Evolutionary conservation across 2,888 invertebrate genomes (phyloP).

Genomic region (Pseudococcus jackbeardsleyi): DNA sequence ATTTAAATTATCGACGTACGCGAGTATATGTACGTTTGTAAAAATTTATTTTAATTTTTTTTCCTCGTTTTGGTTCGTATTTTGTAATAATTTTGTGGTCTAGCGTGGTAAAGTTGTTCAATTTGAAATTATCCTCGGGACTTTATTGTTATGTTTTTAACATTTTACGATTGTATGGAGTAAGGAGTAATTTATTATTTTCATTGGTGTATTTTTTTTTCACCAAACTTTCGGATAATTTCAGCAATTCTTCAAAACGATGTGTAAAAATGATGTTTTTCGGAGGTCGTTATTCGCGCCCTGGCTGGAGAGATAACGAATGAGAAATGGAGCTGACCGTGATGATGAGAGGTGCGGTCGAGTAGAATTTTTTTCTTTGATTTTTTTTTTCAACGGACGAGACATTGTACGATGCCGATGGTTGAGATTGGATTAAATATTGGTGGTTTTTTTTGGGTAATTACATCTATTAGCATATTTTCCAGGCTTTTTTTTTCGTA

Average conservation of each 20-base stretch:
- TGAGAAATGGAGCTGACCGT: background rate
- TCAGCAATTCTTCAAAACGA: constrained; percentile 30
- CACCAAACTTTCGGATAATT: background rate
- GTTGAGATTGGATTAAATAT: background rate
- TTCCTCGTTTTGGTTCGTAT: constrained; percentile 55
- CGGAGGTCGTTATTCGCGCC: background rate
- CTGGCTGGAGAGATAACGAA: background rate
- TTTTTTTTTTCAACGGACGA: too few relatives aligned
- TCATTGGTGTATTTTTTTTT: constrained; percentile 8
- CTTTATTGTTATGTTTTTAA: constrained; percentile 51
- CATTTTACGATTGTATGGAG: constrained; percentile 49
- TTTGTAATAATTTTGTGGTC: constrained; percentile 53
- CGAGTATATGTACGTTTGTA: constrained; percentile 46
- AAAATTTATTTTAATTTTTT: constrained; percentile 60
- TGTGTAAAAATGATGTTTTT: constrained; percentile 36
- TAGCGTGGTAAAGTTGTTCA: constrained; percentile 53
- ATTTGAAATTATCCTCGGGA: constrained; percentile 60
- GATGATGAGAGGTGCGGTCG: background rate
- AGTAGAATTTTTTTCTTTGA: too few relatives aligned
- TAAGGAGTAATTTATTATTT: constrained; percentile 45
- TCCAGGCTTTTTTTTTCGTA: too few relatives aligned
- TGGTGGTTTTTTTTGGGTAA: background rate
- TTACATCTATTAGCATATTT: too few relatives aligned
- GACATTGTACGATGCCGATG: background rate
- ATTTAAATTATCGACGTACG: constrained; percentile 61